Evolutionary conservation across 1,140 invertebrate species (phyloP).

Genomic region (Orius insidiosus): DNA sequence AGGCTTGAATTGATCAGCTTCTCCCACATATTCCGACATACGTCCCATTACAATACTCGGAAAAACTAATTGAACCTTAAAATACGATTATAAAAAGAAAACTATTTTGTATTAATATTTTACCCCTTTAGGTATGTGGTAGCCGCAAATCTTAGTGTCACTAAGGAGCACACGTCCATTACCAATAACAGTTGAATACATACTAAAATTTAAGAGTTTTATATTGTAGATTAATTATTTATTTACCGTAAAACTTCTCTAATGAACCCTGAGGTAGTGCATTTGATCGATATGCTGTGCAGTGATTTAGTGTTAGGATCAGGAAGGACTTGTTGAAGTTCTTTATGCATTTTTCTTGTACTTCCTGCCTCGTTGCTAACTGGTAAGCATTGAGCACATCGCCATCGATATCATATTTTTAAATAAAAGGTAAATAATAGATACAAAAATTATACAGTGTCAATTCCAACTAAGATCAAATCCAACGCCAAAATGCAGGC

Average conservation of each 20-base stretch:
- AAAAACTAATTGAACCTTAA: conserved; percentile 60
- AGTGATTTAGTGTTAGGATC: conserved; percentile 46
- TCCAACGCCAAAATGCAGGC: conserved; percentile 68
- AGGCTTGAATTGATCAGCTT: conserved; percentile 51
- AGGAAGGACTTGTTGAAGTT: conserved; percentile 49
- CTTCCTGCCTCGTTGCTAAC: conserved; percentile 53
- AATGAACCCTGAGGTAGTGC: conserved; percentile 74
- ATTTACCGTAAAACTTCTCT: conserved; percentile 75
- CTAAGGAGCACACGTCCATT: conserved; percentile 73
- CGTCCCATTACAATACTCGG: conserved; percentile 64
- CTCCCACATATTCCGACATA: conserved; percentile 59
- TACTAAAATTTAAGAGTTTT: conserved; percentile 26
- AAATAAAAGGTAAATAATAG: too few relatives aligned
- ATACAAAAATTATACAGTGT: conserved; percentile 45
- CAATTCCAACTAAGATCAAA: conserved; percentile 75
- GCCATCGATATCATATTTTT: conserved; percentile 64
- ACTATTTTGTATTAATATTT: conserved; percentile 19
- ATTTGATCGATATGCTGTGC: conserved; percentile 53
- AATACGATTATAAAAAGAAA: conserved; percentile 6
- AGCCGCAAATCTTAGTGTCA: conserved; percentile 69
- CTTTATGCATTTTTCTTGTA: conserved; percentile 69
- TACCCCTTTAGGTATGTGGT: conserved; percentile 76
- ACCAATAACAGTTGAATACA: conserved; percentile 81
- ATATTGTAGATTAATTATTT: background rate
- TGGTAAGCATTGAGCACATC: conserved; percentile 75